Conservation (phyloP, 2,113 vertebrate genomes). For the Otus sunia region DNA sequence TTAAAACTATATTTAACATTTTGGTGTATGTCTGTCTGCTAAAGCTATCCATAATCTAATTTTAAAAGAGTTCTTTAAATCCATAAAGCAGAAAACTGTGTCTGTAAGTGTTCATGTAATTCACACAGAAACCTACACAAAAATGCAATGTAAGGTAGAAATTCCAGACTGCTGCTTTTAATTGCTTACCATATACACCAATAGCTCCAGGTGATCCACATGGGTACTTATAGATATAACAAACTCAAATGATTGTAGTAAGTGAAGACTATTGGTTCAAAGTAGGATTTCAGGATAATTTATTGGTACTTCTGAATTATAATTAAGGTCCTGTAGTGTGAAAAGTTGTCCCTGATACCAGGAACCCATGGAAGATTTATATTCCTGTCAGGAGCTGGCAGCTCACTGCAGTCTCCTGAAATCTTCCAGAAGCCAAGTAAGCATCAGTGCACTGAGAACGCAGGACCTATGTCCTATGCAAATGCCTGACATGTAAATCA, state of each 20-base stretch:
- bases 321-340: neutral
- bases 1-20: neutral
- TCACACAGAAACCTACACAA: neutral
- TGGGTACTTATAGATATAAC: neutral
- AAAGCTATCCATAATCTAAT: accelerated
- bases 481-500: neutral
- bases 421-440: neutral
- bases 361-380: neutral
- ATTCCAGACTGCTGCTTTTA: neutral
- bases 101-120: neutral
- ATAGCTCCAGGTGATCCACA: neutral
- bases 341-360: neutral
- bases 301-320: neutral
- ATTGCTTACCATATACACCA: neutral
- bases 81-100: neutral
- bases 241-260: neutral
- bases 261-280: accelerated
- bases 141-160: neutral
- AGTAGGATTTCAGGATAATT: neutral
- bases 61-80: neutral
- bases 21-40: neutral
- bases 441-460: neutral
- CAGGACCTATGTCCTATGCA: neutral
- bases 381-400: neutral
- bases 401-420: neutral